phyloP scores from a whole-genome alignment of 2,888 invertebrate species.

The Prenolepis imparis region DNA sequence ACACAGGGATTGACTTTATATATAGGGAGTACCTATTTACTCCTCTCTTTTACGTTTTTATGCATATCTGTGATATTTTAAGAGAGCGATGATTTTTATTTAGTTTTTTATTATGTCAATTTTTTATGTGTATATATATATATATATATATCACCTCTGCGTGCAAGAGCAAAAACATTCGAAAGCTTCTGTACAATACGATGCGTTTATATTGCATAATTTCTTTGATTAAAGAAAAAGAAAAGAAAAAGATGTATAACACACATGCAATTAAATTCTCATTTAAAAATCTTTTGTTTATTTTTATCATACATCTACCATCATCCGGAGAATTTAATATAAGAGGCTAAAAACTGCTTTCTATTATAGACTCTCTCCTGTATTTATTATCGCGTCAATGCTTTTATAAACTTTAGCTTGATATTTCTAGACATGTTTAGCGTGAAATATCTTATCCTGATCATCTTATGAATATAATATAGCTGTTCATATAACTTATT shows the following conservation, averaged over 20 bases:
- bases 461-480: background rate
- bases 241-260: slow-evolving; percentile 26
- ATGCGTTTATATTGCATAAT: slow-evolving; percentile 29
- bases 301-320: slow-evolving; percentile 31
- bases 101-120: slow-evolving; percentile 49
- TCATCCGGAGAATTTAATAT: background rate
- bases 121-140: slow-evolving; percentile 28
- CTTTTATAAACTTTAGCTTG: slow-evolving; percentile 7
- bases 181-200: slow-evolving; percentile 30
- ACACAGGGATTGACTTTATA: slow-evolving; percentile 27
- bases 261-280: slow-evolving; percentile 32
- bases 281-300: slow-evolving; percentile 30
- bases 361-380: background rate
- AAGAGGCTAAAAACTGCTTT: background rate
- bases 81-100: slow-evolving; percentile 46
- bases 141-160: slow-evolving; percentile 15
- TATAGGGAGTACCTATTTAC: slow-evolving; percentile 36
- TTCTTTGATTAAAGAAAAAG: background rate
- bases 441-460: background rate
- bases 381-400: background rate
- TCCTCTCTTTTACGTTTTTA: slow-evolving; percentile 47
- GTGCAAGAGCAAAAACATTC: slow-evolving; percentile 28
- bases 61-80: slow-evolving; percentile 69
- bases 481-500: background rate
- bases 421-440: background rate